Base-by-base conservation (phyloP, 2,113 vertebrate genomes). In the Lota lota region DNA sequence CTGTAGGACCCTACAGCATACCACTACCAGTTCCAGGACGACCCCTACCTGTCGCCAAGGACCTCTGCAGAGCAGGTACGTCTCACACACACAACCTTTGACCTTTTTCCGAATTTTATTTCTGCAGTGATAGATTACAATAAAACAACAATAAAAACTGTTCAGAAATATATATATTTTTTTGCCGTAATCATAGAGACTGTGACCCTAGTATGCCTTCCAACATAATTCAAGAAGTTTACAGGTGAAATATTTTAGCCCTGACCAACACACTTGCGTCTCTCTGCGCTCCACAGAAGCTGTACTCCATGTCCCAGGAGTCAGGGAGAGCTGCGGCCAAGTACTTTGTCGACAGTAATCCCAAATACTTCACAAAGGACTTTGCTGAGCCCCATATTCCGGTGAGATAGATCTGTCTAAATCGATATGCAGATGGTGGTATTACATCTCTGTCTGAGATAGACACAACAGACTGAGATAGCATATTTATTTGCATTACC, bases 311-410 rank as follows among this genome's bases (percentile, higher is more conserved):
- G 70, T 90, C 95, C 0, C 95, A 93, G 83, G 95, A 96, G 78
- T 95, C 97, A 0, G 97, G 97, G 1, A 88, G 75, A 86, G 91
- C 91, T 81, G 94, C 95, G 64, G 97, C 96, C 14, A 95, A 93
- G 70, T 97, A 90, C 73, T 91, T 99, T 47, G 56, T 98, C 79
- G 88, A 92, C 69, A 92, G 66, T 2, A 88, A 95, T 58, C 95
- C 97, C 22, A 92, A 93, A 10, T 94, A 93, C 76, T 99, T 99
- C 92, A 91, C 93, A 79, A 96, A 93, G 78, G 94, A 94, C 73
- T 82, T 93, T 66, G 93, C 96, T 58, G 93, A 95, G 51, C 97
- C 97, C 21, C 94, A 94, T 0, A 72, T 99, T 83, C 93, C 92
- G 20, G 97, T 99, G 22, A 61, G 59, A 59, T 2, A 28, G 10